Conservation (phyloP, 2,113 vertebrate genomes). For the Corythaeola cristata region DNA sequence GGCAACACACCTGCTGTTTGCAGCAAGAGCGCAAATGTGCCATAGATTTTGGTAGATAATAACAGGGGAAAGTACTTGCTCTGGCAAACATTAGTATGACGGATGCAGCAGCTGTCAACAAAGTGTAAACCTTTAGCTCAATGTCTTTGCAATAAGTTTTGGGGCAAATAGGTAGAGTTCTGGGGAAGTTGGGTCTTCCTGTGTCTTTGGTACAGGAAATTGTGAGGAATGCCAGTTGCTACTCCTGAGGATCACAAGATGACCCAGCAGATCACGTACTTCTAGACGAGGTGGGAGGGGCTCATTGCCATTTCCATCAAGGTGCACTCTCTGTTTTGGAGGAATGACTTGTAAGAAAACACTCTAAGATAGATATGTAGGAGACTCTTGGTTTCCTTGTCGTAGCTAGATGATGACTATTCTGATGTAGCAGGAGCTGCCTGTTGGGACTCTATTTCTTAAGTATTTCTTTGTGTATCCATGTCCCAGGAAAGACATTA, state of each 20-base stretch:
- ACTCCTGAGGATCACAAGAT: background rate
- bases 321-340: background rate
- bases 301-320: background rate
- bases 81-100: background rate
- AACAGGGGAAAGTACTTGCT: background rate
- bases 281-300: background rate
- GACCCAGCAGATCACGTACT: background rate
- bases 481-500: background rate
- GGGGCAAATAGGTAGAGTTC: background rate
- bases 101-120: background rate
- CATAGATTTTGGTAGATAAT: background rate
- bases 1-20: background rate
- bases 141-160: background rate
- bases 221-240: background rate
- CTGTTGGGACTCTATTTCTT: background rate
- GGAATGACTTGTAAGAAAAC: background rate
- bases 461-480: background rate
- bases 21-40: background rate
- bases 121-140: background rate
- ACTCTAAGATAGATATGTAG: background rate
- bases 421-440: background rate
- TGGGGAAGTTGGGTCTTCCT: background rate
- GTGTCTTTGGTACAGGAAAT: background rate
- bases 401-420: background rate
- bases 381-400: background rate